Percentiles rank a stretch among this genome's conserved stretches.
phyloP scores from a whole-genome alignment of 2,797 vertebrate genomes.

The Falco peregrinus region DNA sequence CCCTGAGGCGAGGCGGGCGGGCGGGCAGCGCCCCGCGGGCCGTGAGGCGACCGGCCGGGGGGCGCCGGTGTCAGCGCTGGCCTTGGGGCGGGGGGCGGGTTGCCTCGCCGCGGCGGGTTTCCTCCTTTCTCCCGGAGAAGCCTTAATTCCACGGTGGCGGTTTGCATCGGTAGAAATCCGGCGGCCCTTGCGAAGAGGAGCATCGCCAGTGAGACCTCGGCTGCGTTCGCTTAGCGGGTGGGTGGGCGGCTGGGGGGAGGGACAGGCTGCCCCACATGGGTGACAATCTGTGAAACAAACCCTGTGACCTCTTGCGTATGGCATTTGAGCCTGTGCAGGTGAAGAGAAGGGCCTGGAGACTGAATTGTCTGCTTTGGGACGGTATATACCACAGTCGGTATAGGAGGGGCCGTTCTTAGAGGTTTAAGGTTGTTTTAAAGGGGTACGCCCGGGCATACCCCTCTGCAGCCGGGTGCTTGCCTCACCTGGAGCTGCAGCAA shows the following conservation, averaged over 20 bases:
- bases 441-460: not conserved
- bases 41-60: not conserved
- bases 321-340: no score
- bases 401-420: no score
- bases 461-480: not conserved
- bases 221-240: not conserved
- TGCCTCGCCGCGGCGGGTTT: not conserved
- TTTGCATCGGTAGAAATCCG: not conserved
- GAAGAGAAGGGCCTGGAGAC: no score
- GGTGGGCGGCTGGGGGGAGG: not conserved
- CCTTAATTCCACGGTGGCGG: not conserved
- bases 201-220: not conserved
- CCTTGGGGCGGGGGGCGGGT: no score
- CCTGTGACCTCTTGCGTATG: no score
- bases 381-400: no score
- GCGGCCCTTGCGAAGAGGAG: not conserved
- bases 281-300: no score
- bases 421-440: no score
- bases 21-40: not conserved
- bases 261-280: not conserved
- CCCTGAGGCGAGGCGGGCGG: not conserved
- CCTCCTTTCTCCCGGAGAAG: not conserved
- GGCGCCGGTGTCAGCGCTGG: not conserved
- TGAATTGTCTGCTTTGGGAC: no score
- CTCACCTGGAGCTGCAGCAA: rapidly evolving